Base-by-base conservation (phyloP, 2,888 invertebrate species). In the Amphiduros pacificus region DNA sequence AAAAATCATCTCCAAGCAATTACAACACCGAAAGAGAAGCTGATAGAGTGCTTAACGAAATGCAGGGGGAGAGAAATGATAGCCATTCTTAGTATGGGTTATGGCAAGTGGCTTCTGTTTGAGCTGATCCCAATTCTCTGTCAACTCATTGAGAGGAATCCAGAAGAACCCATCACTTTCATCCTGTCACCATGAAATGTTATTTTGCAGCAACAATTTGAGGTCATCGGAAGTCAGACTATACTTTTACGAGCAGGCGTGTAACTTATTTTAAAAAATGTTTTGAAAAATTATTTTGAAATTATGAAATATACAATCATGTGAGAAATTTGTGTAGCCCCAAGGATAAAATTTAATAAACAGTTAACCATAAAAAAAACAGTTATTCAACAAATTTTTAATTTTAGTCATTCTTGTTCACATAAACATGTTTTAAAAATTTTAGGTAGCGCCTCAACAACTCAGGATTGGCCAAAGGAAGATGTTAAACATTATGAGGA, bases 31-130 rank as follows among this genome's bases (percentile, higher is more conserved):
- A 36, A 36, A 14, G 11, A 9, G 9, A 36, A 36, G 14, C 36
- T 11, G 14, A 14, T 36, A 36, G 36, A 36, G 14, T 36, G 36
- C 14, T 14, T 36, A 14, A 9, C 11, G 36, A 14, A 9, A 11
- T 36, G 9, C 14, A 14, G 14, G 36, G 55, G 40, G 5, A 3
- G 32, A 2, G 55, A 55, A 14, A 31, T 41, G 2, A 9, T 55
- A n/a, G 55, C 40, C 11, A 55, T 55, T 55, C 22, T 55, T 5
- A 32, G 36, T 6, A 55, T 40, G 20, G 55, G 40, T 6, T 40
- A 55, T 40, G 55, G 55, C 55, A 55, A 40, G 40, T 55, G 36
- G 2, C 17, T 55, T 3, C 24, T 55, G 17, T 55, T 55, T 22
- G 55, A 55, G 41, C 29, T 31, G 3, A 40, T 55, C 4, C 55